Base-by-base conservation (phyloP, 1,140 invertebrate genomes). In the Scaptomyza montana region DNA sequence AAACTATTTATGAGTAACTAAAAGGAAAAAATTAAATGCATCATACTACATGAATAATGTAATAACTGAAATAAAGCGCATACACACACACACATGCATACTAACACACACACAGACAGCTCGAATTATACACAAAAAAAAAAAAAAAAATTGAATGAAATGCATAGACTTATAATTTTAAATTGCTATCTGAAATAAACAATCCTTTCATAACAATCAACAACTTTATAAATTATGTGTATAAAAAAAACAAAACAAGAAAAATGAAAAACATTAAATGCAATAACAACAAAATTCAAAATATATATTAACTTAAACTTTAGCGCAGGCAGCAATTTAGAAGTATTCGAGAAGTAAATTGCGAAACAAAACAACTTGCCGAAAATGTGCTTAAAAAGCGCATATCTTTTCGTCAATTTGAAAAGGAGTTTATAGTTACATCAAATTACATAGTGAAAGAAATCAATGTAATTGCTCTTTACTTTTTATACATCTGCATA, bases 101-200 rank as follows among this genome's bases (percentile, higher is more conserved):
- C 16, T 16, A 16, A 16, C 16, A 16, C 16, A 16, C 50, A 70
- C 39, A 74, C 55, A 84, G 63, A 67, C 73, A 66, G 77, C 78
- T 85, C 80, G 85, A 89, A 89, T 85, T 80, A 89, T 89, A 84
- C 85, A 89, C 85, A 89, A 85, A 76, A 71, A 16, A 54, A 69
- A 21, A 53, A 66, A 59, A 46, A 56, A 49, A 60, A 67, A 73
- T 56, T 25, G 1, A 25, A 25, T 25, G 21, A 25, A 54, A 78
- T 74, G 75, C 77, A 73, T 89, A 89, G 78, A 79, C 76, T 85
- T 89, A 77, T 89, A 72, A 89, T 85, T 89, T 89, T 89, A 45
- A 77, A 77, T 80, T 80, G 74, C 71, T 74, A 82, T 57, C 57
- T 55, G 71, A 59, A 74, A 74, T 43, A 67, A 70, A 72, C 45